phyloP scores from a whole-genome alignment of 2,797 vertebrate species.

The Pithecia hirsuta region DNA sequence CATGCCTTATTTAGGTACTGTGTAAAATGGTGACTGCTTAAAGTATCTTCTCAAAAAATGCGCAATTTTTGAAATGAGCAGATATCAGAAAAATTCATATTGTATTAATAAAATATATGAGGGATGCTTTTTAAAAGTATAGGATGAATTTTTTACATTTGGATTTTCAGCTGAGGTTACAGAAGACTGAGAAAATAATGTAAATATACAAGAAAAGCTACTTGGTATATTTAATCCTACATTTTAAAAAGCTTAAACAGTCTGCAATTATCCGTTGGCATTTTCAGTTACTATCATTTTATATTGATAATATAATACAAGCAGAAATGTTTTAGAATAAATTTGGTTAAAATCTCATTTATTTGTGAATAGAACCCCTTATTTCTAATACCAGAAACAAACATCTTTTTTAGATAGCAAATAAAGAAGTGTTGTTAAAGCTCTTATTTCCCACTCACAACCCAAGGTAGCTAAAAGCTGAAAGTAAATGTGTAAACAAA shows the following conservation, averaged over 20 bases:
- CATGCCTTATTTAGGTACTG: neutral
- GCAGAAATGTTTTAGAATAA: neutral
- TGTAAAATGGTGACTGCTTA: constrained; percentile 1
- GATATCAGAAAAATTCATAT: neutral
- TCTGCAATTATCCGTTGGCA: neutral
- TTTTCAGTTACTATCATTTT: neutral
- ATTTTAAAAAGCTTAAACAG: constrained; percentile 19
- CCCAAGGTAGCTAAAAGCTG: neutral
- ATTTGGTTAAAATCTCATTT: neutral
- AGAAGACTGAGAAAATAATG: neutral
- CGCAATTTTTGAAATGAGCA: neutral
- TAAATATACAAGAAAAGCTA: neutral
- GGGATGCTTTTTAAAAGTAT: neutral
- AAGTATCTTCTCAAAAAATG: neutral
- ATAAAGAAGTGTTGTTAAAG: neutral
- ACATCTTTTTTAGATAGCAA: neutral
- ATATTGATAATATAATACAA: neutral
- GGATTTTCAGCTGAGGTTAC: neutral
- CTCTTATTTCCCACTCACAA: neutral
- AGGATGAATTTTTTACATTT: neutral
- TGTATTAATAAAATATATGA: neutral
- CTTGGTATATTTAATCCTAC: neutral
- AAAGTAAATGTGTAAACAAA: constrained; percentile 22
- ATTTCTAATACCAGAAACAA: constrained; percentile 19
- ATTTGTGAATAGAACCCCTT: neutral